Evolutionary conservation across 2,888 invertebrate species (phyloP), one percentile per base, ranked within the genome.

Genomic region (Chloromyia formosa): DNA sequence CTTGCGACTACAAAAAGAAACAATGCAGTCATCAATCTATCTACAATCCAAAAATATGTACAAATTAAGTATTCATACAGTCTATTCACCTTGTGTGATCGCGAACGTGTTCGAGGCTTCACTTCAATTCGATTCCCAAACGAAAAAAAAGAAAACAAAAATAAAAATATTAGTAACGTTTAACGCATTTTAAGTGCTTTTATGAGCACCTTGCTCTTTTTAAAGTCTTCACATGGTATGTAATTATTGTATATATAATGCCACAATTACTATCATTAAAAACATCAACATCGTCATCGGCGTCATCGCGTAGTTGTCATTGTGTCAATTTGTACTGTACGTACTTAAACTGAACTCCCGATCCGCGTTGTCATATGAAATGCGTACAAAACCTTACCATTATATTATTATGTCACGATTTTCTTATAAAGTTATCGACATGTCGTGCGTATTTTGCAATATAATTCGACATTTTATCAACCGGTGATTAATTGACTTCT

Each of bases 261-360:
- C 49, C 12, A 49, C 49, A 2, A 35, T 35, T 35, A 35, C 53
- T 14, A 53, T 53, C 53, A 53, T 53, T 53, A 16, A 16, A 14
- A 53, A 4, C 53, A 53, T 53, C 27, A 35, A 35, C 27, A 35
- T 4, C 27, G 7, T 35, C 27, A 35, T 35, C 27, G 7, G 7
- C 27, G 27, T 35, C 27, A 7, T 35, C 27, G 27, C 12, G 12
- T 1, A 49, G 16, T 49, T 10, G 16, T 12, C 56, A 56, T 56
- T 18, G 18, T 56, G 56, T 56, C 56, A 56, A 56, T 56, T 54
- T 54, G 54, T n/a, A n/a, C n/a, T n/a, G n/a, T n/a, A n/a, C n/a
- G n/a, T 56, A 56, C 56, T n/a, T 20, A 18, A 56, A 2, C 10
- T 20, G 20, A 20, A 56, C 27, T 35, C 27, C 27, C 27, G 7